Evolutionary conservation across 2,113 vertebrate species (phyloP), one percentile per base, ranked within the genome.

Genomic region (Bos indicus): DNA sequence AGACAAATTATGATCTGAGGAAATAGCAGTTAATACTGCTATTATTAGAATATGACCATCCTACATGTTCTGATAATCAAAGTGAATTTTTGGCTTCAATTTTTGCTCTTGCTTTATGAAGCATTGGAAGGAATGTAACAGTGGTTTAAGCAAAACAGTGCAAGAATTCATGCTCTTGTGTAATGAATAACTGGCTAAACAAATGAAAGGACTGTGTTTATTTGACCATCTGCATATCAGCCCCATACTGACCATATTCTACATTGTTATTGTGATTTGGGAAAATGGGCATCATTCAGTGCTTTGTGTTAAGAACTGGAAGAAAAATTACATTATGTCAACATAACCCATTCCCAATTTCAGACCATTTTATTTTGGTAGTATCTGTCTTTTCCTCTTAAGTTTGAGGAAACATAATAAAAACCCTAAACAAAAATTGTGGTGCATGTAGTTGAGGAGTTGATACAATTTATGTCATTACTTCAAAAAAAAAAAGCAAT

Each of bases 281-380:
- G 77, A 95, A 93, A 59, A 13, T 96, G 46, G 87, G 51, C 59
- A 54, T 78, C 21, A 62, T 95, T 96, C 43, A 91, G 43, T 54
- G 33, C 33, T 91, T 97, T 52, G 93, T 43, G 28, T 82, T 92
- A 95, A 83, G 48, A 96, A 51, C n/a, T 64, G 2, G 43, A 97
- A 92, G 36, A 40, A 91, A 96, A 91, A 96, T 93, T 82, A 30
- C 6, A 21, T 52, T 78, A 26, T 97, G 57, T 95, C 71, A 97
- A 92, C 30, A 81, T 88, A 95, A 92, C 48, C 48, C 36, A 94
- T 7, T 94, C 52, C 54, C 11, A 67, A 60, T 82, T 84, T 94
- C 6, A 56, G 33, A 88, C 64, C 12, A 51, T 96, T 95, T 96
- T 78, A 59, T 96, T 97, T 97, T 94, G 78, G 5, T 62, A 64